These are phyloP conservation scores for Eurystomus glaucurus DNA, from an alignment of 2,797 vertebrate genomes.

Conservation along the genomic window DNA sequence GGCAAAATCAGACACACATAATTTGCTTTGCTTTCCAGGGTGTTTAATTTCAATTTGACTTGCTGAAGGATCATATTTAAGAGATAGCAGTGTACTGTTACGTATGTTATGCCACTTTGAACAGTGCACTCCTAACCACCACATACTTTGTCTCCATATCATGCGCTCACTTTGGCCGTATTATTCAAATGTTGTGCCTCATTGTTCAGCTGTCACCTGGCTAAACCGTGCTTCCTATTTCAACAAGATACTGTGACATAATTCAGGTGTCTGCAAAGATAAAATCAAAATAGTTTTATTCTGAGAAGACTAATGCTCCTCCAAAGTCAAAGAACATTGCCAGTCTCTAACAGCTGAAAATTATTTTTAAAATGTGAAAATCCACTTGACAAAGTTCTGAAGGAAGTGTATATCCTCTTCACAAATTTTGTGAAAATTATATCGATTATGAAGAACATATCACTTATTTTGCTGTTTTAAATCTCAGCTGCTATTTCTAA, in stretches of 20 bases:
- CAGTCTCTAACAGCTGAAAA: not conserved
- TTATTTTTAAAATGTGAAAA: not conserved
- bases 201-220: not conserved
- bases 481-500: not conserved
- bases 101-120: not conserved
- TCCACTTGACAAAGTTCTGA: not conserved
- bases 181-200: not conserved
- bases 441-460: not conserved
- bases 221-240: not conserved
- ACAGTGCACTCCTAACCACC: not conserved
- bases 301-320: not conserved
- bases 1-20: not conserved
- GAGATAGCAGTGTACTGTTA: not conserved
- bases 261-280: not conserved
- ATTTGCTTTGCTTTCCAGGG: not conserved
- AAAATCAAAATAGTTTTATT: not conserved
- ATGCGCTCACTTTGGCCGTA: rapidly evolving
- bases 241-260: not conserved
- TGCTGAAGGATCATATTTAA: not conserved
- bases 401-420: not conserved
- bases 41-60: not conserved
- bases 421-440: not conserved
- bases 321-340: not conserved
- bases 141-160: not conserved
- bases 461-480: not conserved